phyloP scores from a whole-genome alignment of 2,113 vertebrate species.

The Fukomys damarensis region DNA sequence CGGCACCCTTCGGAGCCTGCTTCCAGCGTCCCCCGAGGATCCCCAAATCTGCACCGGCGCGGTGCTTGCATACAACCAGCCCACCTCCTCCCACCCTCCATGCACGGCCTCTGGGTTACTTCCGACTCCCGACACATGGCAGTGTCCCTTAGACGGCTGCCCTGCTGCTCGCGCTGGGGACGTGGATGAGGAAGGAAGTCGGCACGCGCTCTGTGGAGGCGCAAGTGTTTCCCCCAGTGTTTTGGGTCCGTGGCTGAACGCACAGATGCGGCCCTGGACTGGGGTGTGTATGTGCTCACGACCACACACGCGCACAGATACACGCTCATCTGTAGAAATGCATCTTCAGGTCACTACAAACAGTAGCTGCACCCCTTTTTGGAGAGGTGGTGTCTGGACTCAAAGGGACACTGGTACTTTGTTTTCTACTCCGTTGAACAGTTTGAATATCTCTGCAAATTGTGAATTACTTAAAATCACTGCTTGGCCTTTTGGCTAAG shows the following conservation, averaged over 20 bases:
- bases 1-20: background rate
- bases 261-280: background rate
- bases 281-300: background rate
- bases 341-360: background rate
- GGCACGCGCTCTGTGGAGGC: too few species aligned
- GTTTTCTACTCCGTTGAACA: background rate
- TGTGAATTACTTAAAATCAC: conserved; percentile 3
- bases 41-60: background rate
- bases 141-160: too few species aligned
- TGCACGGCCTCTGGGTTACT: background rate
- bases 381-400: background rate
- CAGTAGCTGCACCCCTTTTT: too few species aligned
- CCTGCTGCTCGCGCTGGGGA: too few species aligned
- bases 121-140: background rate
- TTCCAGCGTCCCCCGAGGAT: too few species aligned
- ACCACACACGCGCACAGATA: background rate
- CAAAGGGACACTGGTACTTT: background rate
- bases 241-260: background rate
- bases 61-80: background rate
- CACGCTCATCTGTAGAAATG: background rate
- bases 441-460: background rate
- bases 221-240: background rate
- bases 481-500: too few species aligned
- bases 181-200: background rate
- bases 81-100: too few species aligned